Percentiles rank a stretch among this genome's conserved stretches.
Evolutionary conservation across 2,888 invertebrate species (phyloP).

Genomic region (Pasiphila rectangulata): DNA sequence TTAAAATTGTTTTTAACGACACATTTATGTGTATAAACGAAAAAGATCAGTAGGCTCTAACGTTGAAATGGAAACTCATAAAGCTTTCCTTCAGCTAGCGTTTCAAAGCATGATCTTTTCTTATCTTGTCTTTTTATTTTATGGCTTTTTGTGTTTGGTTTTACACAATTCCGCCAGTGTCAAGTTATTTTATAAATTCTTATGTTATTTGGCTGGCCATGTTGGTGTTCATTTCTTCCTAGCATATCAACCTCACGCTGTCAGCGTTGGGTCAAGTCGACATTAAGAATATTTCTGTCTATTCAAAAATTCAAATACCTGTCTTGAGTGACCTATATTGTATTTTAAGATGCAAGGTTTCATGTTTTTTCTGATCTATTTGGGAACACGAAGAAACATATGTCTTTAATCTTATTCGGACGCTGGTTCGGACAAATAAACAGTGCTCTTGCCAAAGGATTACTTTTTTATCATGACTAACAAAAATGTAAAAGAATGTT

Average conservation of each 20-base stretch:
- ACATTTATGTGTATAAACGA: no score
- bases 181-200: no score
- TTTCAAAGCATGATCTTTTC: constrained; percentile 30
- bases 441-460: no score
- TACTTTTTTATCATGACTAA: no score
- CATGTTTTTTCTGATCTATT: constrained; percentile 32
- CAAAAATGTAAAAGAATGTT: no score
- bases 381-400: constrained; percentile 15
- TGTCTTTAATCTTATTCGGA: constrained; percentile 21
- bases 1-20: no score
- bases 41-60: not conserved
- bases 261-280: constrained; percentile 37
- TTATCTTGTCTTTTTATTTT: no score
- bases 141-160: no score
- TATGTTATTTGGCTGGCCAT: no score
- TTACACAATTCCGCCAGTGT: no score
- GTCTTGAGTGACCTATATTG: constrained; percentile 49
- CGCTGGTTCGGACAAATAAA: constrained; percentile 5
- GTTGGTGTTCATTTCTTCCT: no score
- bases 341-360: constrained; percentile 32
- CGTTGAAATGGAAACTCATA: not conserved
- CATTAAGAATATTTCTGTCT: constrained; percentile 51
- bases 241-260: constrained; percentile 24
- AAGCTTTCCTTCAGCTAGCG: constrained; percentile 17
- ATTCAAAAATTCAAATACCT: constrained; percentile 53